Percentiles rank a stretch among this genome's conserved stretches.
These are phyloP conservation scores for Drosophila sturtevanti DNA, from an alignment of 1,140 invertebrate genomes.

Conservation along the genomic window DNA sequence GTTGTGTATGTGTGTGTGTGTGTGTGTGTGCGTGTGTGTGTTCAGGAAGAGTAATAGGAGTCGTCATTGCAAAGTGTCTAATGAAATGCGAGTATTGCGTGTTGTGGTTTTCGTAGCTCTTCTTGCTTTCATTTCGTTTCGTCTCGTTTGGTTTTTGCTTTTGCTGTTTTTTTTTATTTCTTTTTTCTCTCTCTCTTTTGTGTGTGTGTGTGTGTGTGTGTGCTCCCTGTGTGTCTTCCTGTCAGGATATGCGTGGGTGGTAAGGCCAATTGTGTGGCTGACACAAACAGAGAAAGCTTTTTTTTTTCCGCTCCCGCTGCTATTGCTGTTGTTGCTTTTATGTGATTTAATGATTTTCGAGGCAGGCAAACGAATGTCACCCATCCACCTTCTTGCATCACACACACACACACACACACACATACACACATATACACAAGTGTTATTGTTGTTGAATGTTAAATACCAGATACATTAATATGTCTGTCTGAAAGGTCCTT, in stretches of 20 bases:
- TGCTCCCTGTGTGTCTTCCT: constrained; percentile 20
- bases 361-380: constrained; percentile 61
- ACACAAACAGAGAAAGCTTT: constrained; percentile 70
- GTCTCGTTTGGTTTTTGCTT: constrained; percentile 15
- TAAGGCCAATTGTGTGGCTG: constrained; percentile 68
- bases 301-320: constrained; percentile 19
- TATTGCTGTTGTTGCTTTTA: constrained; percentile 28
- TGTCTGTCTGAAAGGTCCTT: constrained; percentile 49
- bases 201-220: constrained; percentile 7
- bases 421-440: constrained; percentile 24
- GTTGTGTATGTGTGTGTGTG: neutral
- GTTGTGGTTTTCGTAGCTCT: constrained; percentile 76
- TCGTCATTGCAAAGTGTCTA: constrained; percentile 79
- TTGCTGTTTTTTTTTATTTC: constrained; percentile 1
- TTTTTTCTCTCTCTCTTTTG: no score
- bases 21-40: neutral
- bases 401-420: constrained; percentile 24
- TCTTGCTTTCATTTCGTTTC: constrained; percentile 23
- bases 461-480: constrained; percentile 81
- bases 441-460: constrained; percentile 80
- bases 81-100: constrained; percentile 80
- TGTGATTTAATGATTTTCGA: constrained; percentile 79
- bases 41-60: constrained; percentile 71
- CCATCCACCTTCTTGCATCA: constrained; percentile 47
- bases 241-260: constrained; percentile 68